Evolutionary conservation across 2,888 invertebrate species (phyloP), one percentile per base, ranked within the genome.

Genomic region (Sussaba pulchella): DNA sequence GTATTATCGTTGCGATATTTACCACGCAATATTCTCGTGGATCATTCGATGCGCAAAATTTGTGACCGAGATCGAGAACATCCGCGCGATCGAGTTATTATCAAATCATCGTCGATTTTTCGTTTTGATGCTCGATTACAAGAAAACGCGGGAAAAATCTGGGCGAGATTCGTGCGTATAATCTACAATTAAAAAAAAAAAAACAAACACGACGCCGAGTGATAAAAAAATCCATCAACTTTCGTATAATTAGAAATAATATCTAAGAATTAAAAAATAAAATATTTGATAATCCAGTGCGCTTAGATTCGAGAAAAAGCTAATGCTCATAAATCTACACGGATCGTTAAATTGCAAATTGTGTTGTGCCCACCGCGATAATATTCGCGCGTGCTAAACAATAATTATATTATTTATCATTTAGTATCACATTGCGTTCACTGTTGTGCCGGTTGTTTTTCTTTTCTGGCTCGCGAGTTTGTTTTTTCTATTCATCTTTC

Each of bases 341-440:
- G 66, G 71, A 79, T 84, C 81, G 79, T 81, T 81, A 83, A n/a
- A 76, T 81, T 81, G 81, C 69, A 78, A 81, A 45, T 81, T 81
- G n/a, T n/a, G 74, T 74, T 64, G 79, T 81, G 77, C 86, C 82
- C 83, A 83, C 86, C 85, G 83, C 88, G 85, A 86, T 83, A 85
- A 85, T 85, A 86, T 85, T 78, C 76, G 78, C 84, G 83, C 80
- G 78, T 85, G 87, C 88, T 90, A 91, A 90, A 91, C 87, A 91
- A 91, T 91, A 91, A 90, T 91, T 91, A 83, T 66, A 81, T 87
- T 90, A 90, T 91, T 91, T 92, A 92, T 91, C 89, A 92, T 91
- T 92, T 92, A 92, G 91, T 92, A 92, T 92, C 92, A 92, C 92
- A 92, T 91, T 91, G 89, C 89, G 90, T 92, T 91, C 90, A 91